Evolutionary conservation across 2,797 vertebrate genomes (phyloP).

Genomic region (Gymnopithys bicolor): DNA sequence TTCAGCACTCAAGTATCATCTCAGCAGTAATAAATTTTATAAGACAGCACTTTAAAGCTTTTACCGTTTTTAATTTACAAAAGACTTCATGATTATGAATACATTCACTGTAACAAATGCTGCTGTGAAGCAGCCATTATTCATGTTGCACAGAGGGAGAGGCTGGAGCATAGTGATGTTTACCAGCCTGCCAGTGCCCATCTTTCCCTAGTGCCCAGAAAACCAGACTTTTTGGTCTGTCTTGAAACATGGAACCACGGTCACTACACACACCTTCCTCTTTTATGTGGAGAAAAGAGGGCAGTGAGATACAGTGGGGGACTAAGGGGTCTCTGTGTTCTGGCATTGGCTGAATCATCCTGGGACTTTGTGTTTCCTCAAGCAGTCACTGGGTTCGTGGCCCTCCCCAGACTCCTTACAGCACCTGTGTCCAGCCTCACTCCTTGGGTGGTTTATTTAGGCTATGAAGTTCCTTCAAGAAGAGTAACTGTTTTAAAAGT

Average conservation of each 20-base stretch:
- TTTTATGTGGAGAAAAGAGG: neutral
- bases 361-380: neutral
- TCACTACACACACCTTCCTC: neutral
- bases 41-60: neutral
- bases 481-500: neutral
- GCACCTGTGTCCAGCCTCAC: neutral
- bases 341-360: neutral
- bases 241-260: neutral
- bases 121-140: neutral
- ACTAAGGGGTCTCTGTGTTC: neutral
- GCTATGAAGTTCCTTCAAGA: neutral
- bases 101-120: neutral
- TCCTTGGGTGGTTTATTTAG: neutral
- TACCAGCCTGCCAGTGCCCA: neutral
- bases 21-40: slow-evolving; percentile 8
- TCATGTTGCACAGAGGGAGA: neutral
- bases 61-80: neutral
- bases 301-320: neutral
- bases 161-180: neutral
- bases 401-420: neutral
- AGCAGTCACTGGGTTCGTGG: neutral
- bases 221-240: neutral
- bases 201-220: neutral
- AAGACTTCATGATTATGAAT: slow-evolving; percentile 10
- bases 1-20: neutral